Conservation (phyloP, 2,888 invertebrate genomes). For the Drosophila colorata region DNA sequence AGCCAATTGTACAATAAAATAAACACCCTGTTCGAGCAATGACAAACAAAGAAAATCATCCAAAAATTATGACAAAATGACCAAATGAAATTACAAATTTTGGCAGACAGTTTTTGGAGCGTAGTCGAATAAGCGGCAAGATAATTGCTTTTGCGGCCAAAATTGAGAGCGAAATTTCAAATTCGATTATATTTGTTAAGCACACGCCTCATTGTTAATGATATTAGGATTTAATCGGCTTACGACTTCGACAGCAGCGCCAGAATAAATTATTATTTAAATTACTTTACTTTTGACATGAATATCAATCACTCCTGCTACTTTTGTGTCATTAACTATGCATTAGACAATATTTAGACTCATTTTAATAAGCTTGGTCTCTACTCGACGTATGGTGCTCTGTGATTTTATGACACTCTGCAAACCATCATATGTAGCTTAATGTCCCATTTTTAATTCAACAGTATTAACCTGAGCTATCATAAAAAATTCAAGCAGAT, state of each 20-base stretch:
- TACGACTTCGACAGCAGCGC: neutral
- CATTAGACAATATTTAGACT: neutral
- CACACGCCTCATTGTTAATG: neutral
- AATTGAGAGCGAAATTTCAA: neutral
- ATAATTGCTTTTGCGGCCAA: constrained; percentile 11
- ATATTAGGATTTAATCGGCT: constrained; percentile 1
- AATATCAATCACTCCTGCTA: neutral
- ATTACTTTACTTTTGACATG: constrained; percentile 2
- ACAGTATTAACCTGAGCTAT: constrained; percentile 19
- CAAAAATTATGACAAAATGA: constrained; percentile 18
- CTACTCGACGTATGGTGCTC: neutral
- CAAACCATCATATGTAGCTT: constrained; percentile 18
- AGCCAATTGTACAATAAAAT: constrained; percentile 35
- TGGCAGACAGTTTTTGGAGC: neutral
- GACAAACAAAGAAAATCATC: constrained; percentile 14
- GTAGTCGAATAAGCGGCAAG: neutral
- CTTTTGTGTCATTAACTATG: too few species aligned
- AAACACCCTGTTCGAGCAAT: constrained; percentile 1
- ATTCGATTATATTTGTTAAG: neutral
- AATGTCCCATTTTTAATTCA: constrained; percentile 50
- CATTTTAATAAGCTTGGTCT: neutral
- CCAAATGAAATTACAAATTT: constrained; percentile 32
- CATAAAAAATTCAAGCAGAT: constrained; percentile 40
- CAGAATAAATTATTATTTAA: neutral
- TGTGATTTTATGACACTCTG: neutral